Percentiles rank a stretch among this genome's conserved stretches.
Conservation (phyloP, 2,888 invertebrate species). For the Calameuta filiformis region DNA sequence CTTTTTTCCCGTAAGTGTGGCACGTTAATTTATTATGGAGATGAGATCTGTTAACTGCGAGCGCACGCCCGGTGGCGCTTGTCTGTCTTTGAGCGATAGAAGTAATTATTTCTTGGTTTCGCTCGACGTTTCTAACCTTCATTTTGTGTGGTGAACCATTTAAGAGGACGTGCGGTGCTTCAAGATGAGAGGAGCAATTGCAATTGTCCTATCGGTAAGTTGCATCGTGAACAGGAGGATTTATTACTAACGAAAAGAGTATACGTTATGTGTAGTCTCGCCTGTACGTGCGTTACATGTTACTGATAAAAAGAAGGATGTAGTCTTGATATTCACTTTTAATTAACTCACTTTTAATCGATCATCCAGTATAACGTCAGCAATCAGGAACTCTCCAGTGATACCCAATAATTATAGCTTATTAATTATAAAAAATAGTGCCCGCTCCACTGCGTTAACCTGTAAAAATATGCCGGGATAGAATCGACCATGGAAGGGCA, state of each 20-base stretch:
- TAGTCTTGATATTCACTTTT: not conserved
- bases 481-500: not conserved
- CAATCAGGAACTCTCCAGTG: not conserved
- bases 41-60: slow-evolving; percentile 6
- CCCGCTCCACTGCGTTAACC: not conserved
- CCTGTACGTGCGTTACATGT: not conserved
- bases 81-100: slow-evolving; percentile 8
- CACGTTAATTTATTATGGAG: slow-evolving; percentile 6
- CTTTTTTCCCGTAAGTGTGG: not conserved
- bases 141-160: slow-evolving; percentile 2
- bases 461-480: not conserved
- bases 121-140: not conserved
- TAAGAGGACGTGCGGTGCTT: not conserved
- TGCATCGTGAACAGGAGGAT: not conserved
- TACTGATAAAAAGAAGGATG: not conserved
- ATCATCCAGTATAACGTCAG: not conserved
- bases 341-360: not conserved
- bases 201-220: not conserved
- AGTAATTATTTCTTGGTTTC: slow-evolving; percentile 8
- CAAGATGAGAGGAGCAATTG: not conserved
- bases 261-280: not conserved
- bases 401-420: not conserved
- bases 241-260: not conserved
- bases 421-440: slow-evolving; percentile 1
- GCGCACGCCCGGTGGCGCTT: slow-evolving; percentile 11